Evolutionary conservation across 2,888 invertebrate genomes (phyloP).

Genomic region (Sinodicranocentrus sp.): DNA sequence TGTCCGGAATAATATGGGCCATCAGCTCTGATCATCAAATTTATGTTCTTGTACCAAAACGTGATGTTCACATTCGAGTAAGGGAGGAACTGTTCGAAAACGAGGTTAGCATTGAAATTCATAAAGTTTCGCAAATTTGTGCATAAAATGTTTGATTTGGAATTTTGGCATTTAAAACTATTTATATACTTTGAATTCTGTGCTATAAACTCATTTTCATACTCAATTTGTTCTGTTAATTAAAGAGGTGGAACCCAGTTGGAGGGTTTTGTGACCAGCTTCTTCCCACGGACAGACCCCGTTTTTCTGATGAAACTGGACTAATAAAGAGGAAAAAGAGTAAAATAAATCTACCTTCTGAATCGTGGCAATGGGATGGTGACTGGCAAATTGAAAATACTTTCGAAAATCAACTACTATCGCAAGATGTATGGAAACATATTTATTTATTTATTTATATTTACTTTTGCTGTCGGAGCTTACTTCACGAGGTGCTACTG

Average conservation of each 20-base stretch:
- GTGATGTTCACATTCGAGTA: slow-evolving; percentile 93
- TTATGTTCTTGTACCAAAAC: slow-evolving; percentile 92
- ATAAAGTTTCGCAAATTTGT: slow-evolving; percentile 14
- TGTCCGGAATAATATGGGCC: slow-evolving; percentile 86
- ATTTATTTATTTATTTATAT: too few relatives aligned
- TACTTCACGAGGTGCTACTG: too few relatives aligned
- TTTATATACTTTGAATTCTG: background rate
- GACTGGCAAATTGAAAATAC: slow-evolving; percentile 93
- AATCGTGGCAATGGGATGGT: slow-evolving; percentile 98
- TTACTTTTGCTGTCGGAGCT: too few relatives aligned
- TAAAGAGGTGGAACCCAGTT: slow-evolving; percentile 91
- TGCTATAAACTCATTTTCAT: too few relatives aligned
- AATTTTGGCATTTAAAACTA: background rate
- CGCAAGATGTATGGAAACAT: slow-evolving; percentile 86
- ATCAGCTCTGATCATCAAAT: slow-evolving; percentile 95
- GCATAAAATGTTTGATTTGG: too few relatives aligned
- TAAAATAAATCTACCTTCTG: slow-evolving; percentile 91
- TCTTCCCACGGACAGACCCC: slow-evolving; percentile 92
- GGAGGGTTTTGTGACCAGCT: slow-evolving; percentile 91
- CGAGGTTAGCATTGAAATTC: slow-evolving; percentile 82
- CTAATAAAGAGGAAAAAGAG: slow-evolving; percentile 87
- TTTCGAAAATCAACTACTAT: slow-evolving; percentile 90
- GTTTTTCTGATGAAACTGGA: slow-evolving; percentile 92
- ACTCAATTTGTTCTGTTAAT: slow-evolving; percentile 63
- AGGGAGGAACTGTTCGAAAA: slow-evolving; percentile 96